Percentiles rank a stretch among this genome's conserved stretches.
Conservation (phyloP, 1,140 invertebrate species). For the Orius insidiosus region DNA sequence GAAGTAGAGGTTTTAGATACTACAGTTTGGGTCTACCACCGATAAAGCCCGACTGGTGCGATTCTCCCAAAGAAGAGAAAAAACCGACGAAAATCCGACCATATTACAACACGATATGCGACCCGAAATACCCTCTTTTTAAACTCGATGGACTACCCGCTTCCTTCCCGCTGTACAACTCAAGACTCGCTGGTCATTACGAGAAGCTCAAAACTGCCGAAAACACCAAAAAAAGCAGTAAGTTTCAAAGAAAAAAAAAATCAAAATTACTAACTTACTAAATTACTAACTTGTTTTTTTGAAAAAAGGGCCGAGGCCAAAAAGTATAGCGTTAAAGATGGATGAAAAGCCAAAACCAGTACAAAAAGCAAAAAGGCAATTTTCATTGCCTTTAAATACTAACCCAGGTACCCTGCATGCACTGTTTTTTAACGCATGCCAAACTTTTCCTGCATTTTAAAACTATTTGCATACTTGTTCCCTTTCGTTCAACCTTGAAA, state of each 20-base stretch:
- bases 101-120: slow-evolving; percentile 47
- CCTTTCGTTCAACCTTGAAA: too few species aligned
- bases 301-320: neutral
- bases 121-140: slow-evolving; percentile 59
- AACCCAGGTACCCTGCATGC: slow-evolving; percentile 4
- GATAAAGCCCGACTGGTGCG: slow-evolving; percentile 24
- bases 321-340: neutral
- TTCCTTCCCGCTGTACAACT: slow-evolving; percentile 38
- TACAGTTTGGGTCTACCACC: slow-evolving; percentile 28
- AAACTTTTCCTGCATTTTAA: neutral
- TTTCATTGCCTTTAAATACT: slow-evolving; percentile 11
- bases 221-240: slow-evolving; percentile 10
- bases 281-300: neutral
- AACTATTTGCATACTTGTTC: slow-evolving; percentile 4
- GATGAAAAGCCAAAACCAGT: neutral
- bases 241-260: neutral
- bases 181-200: slow-evolving; percentile 40
- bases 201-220: slow-evolving; percentile 19
- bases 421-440: neutral
- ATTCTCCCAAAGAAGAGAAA: slow-evolving; percentile 23
- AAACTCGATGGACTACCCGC: slow-evolving; percentile 49
- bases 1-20: slow-evolving; percentile 19
- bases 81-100: slow-evolving; percentile 1
- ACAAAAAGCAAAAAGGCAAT: slow-evolving; percentile 12
- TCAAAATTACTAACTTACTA: too few species aligned